Evolutionary conservation across 2,888 invertebrate genomes (phyloP).

Genomic region (Hipparchia semele): DNA sequence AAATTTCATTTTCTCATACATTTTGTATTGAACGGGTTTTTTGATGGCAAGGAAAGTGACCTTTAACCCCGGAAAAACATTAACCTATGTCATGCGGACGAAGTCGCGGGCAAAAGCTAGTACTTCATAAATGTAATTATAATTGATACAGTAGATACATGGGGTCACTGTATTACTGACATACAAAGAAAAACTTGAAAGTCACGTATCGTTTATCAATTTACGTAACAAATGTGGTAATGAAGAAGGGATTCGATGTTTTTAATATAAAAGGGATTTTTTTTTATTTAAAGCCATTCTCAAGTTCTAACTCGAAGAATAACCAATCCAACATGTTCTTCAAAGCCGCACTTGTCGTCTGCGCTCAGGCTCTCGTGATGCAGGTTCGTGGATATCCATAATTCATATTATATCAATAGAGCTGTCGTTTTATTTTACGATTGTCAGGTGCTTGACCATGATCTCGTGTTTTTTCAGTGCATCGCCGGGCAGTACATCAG

Average conservation of each 20-base stretch:
- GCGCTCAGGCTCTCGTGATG: constrained; percentile 42
- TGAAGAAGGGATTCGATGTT: not conserved
- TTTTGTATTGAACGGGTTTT: too few relatives aligned
- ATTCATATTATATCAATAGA: too few relatives aligned
- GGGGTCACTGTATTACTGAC: not conserved
- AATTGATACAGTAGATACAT: not conserved
- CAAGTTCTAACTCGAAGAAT: constrained; percentile 22
- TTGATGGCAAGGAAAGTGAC: too few relatives aligned
- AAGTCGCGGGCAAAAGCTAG: too few relatives aligned
- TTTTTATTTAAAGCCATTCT: not conserved
- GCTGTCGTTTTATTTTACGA: not conserved
- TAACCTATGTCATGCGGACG: too few relatives aligned
- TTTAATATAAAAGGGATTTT: constrained; percentile 2
- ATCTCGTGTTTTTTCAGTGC: constrained; percentile 33
- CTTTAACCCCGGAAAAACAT: too few relatives aligned
- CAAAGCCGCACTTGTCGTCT: constrained; percentile 45
- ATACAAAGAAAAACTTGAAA: not conserved
- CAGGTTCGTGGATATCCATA: constrained; percentile 7
- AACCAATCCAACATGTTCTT: constrained; percentile 35
- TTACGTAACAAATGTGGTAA: not conserved
- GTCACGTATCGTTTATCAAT: not conserved
- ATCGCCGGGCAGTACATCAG: constrained; percentile 42
- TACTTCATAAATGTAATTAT: too few relatives aligned
- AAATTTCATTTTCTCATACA: too few relatives aligned
- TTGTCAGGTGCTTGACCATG: not conserved